Conservation (phyloP, 2,113 vertebrate species). For the Calypte anna region DNA sequence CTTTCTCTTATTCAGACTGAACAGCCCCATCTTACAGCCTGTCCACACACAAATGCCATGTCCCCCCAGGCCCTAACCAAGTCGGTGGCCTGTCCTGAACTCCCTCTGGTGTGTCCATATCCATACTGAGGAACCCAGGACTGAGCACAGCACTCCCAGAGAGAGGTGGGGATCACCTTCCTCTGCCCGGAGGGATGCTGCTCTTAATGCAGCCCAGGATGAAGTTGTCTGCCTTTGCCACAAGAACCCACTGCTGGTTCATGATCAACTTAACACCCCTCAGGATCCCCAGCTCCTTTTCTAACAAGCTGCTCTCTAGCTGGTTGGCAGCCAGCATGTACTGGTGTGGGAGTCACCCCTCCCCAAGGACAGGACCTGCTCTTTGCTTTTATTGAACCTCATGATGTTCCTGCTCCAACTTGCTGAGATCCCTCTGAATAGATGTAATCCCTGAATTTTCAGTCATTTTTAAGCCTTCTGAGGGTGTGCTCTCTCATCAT, state of each 20-base stretch:
- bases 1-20: not conserved
- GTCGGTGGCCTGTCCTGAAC: not conserved
- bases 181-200: not conserved
- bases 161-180: not conserved
- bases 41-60: accelerated
- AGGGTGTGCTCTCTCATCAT: not conserved
- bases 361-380: not conserved
- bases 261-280: accelerated
- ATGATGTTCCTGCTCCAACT: not conserved
- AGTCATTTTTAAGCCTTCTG: not conserved
- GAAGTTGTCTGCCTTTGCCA: not conserved
- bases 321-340: accelerated
- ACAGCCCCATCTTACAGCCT: not conserved
- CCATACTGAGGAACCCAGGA: not conserved
- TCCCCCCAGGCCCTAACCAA: not conserved
- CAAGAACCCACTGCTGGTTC: not conserved
- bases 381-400: not conserved
- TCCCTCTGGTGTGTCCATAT: not conserved
- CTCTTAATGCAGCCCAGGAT: not conserved
- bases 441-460: not conserved
- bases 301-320: not conserved
- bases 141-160: not conserved
- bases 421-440: not conserved
- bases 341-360: not conserved
- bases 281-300: not conserved